phyloP scores from a whole-genome alignment of 2,113 vertebrate genomes.

The Glaucomys volans region DNA sequence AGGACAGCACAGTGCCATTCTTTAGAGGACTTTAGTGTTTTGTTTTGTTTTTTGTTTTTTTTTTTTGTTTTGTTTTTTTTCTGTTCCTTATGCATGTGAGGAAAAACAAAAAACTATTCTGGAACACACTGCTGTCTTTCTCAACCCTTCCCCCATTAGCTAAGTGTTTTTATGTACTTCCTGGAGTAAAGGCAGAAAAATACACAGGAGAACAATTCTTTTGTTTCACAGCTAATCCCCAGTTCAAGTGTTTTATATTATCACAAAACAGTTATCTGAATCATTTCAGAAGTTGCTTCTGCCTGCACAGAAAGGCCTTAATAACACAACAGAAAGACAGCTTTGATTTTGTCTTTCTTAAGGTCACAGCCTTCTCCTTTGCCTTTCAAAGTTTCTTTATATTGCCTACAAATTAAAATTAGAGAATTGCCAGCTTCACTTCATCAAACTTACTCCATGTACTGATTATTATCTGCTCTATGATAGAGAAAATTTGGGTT shows the following conservation, averaged over 20 bases:
- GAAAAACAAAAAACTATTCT: neutral
- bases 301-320: neutral
- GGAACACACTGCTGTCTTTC: neutral
- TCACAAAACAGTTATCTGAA: slow-evolving; percentile 31
- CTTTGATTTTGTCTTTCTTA: neutral
- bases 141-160: neutral
- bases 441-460: neutral
- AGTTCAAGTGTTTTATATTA: slow-evolving; percentile 54
- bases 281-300: slow-evolving; percentile 55
- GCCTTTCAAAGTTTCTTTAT: neutral
- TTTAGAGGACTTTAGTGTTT: neutral
- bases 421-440: neutral
- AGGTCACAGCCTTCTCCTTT: neutral
- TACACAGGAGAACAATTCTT: neutral
- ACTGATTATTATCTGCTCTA: neutral
- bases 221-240: slow-evolving; percentile 59
- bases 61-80: slow-evolving; percentile 26
- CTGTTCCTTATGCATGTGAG: neutral
- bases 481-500: neutral
- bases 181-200: neutral
- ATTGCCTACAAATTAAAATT: slow-evolving; percentile 30
- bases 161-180: slow-evolving; percentile 6
- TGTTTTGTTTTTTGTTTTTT: slow-evolving; percentile 45
- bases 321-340: slow-evolving; percentile 27
- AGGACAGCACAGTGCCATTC: neutral